These are phyloP conservation scores for Hypotaenidia okinawae DNA, from an alignment of 2,797 vertebrate species.

Conservation along the genomic window DNA sequence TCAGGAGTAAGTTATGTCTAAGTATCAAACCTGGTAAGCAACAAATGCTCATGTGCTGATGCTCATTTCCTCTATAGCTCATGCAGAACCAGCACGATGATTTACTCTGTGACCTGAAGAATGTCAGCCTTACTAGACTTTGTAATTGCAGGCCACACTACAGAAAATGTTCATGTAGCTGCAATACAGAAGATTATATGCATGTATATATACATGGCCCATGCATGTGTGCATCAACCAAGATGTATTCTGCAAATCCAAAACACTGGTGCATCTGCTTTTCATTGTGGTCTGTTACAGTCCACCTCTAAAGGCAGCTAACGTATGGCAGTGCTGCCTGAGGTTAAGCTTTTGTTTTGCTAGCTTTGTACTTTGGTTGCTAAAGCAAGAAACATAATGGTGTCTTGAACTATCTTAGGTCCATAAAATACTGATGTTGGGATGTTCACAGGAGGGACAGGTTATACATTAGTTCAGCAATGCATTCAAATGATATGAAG, in stretches of 20 bases:
- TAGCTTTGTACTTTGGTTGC: not conserved
- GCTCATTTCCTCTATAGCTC: not conserved
- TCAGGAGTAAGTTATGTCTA: not conserved
- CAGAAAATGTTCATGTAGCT: not conserved
- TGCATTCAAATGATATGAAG: not conserved
- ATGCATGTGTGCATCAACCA: not conserved
- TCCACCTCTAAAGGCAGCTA: not conserved
- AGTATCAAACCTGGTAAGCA: not conserved
- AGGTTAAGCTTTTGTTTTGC: not conserved
- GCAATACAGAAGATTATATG: not conserved
- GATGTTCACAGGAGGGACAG: not conserved
- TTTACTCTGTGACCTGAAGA: not conserved
- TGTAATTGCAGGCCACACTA: not conserved
- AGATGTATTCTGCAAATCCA: not conserved
- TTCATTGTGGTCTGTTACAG: not conserved
- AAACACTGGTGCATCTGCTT: not conserved
- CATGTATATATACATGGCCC: too few relatives aligned
- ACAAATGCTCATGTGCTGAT: not conserved
- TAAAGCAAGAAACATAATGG: not conserved
- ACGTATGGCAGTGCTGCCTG: not conserved
- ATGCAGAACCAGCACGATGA: not conserved
- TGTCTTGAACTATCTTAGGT: not conserved
- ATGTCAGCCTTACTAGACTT: not conserved
- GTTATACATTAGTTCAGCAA: not conserved
- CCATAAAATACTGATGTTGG: not conserved